phyloP scores from a whole-genome alignment of 2,888 invertebrate genomes.

The Drosophila hawaiiensis region DNA sequence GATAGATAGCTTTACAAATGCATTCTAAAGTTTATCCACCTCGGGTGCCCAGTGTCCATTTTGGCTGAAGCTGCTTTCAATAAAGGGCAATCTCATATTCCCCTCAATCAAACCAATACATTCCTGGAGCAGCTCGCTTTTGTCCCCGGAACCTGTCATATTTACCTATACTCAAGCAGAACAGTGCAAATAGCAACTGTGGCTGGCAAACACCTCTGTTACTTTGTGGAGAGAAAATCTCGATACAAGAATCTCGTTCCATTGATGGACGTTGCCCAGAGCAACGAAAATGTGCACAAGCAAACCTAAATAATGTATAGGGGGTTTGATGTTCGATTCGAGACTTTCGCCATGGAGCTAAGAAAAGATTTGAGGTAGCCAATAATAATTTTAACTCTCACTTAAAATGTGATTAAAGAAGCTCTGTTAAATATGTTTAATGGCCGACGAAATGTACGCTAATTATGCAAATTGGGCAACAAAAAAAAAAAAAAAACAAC shows the following conservation, averaged over 20 bases:
- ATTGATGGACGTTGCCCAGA: neutral
- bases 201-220: conserved; percentile 1
- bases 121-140: neutral
- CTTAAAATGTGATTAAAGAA: conserved; percentile 64
- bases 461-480: conserved; percentile 75
- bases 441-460: conserved; percentile 51
- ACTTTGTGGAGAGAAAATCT: neutral
- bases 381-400: conserved; percentile 64
- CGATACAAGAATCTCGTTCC: conserved; percentile 12
- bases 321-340: neutral
- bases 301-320: neutral
- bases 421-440: conserved; percentile 37
- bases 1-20: neutral
- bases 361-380: conserved; percentile 4
- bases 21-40: neutral
- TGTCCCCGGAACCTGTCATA: conserved; percentile 10
- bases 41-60: conserved; percentile 7
- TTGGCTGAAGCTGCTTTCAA: conserved; percentile 14
- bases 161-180: conserved; percentile 15
- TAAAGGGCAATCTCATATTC: conserved; percentile 6
- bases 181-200: conserved; percentile 12
- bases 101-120: neutral
- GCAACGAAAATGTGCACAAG: conserved; percentile 14
- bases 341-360: conserved; percentile 64
- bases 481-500: conserved; percentile 14